These are phyloP conservation scores for Euthynnus affinis DNA, from an alignment of 2,797 vertebrate species.

Conservation along the genomic window DNA sequence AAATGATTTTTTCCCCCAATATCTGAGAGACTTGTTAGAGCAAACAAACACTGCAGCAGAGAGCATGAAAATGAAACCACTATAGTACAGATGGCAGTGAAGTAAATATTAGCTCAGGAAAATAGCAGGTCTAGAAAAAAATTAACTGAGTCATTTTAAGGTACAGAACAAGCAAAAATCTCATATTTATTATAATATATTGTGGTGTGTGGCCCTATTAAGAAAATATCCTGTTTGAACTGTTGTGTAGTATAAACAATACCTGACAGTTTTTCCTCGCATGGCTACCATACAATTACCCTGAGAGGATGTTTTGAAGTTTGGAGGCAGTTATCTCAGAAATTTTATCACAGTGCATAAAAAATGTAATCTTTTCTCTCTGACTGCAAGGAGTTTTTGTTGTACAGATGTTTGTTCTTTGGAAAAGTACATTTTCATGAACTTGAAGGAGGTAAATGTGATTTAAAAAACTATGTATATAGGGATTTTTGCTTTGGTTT, in stretches of 20 bases:
- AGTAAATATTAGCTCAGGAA: not conserved
- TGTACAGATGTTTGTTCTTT: not conserved
- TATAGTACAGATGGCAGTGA: not conserved
- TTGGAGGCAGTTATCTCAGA: not conserved
- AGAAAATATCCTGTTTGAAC: not conserved
- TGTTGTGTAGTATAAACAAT: not conserved
- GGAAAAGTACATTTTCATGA: not conserved
- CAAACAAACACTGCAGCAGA: constrained; percentile 22
- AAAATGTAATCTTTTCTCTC: not conserved
- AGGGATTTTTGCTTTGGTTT: not conserved
- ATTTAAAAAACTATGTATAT: not conserved
- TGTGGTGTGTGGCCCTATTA: not conserved
- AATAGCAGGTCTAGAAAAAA: not conserved
- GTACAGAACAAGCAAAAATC: not conserved
- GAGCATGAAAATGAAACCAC: not conserved
- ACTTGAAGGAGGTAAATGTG: not conserved
- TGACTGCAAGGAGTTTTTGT: not conserved
- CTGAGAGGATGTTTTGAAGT: not conserved
- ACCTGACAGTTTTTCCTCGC: not conserved
- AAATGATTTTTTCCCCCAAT: constrained; percentile 19
- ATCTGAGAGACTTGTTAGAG: constrained; percentile 6
- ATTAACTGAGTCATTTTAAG: not conserved
- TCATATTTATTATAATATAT: not conserved
- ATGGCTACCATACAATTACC: not conserved
- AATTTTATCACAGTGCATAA: not conserved